These are phyloP conservation scores for Ooceraea biroi DNA, from an alignment of 1,140 invertebrate species.

Conservation along the genomic window DNA sequence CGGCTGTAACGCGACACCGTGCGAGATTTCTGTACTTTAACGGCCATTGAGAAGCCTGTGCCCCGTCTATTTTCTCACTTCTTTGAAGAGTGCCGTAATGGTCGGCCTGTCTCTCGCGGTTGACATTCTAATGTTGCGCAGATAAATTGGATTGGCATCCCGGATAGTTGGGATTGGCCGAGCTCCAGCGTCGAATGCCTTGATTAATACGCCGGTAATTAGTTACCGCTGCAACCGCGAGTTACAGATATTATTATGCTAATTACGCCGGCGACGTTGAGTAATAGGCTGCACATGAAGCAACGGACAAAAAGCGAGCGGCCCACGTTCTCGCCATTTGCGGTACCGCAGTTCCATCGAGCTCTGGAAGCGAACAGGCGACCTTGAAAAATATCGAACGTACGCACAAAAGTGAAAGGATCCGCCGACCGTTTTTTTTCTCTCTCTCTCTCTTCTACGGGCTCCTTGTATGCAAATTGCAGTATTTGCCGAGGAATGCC, in stretches of 20 bases:
- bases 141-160: conserved; percentile 77
- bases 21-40: conserved; percentile 52
- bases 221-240: conserved; percentile 79
- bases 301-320: conserved; percentile 68
- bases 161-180: conserved; percentile 74
- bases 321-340: conserved; percentile 75
- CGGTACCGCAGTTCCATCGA: conserved; percentile 53
- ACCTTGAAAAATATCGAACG: conserved; percentile 66
- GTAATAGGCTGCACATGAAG: conserved; percentile 79
- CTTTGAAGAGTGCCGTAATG: conserved; percentile 71
- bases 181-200: conserved; percentile 75
- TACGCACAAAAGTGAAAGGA: conserved; percentile 61
- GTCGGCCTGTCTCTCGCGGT: conserved; percentile 60
- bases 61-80: conserved; percentile 66
- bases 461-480: conserved; percentile 57
- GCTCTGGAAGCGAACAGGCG: conserved; percentile 47
- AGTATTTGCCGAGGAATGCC: conserved; percentile 50
- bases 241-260: conserved; percentile 81
- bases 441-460: conserved; percentile 15
- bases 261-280: conserved; percentile 79
- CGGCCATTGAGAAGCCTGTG: conserved; percentile 46
- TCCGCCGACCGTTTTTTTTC: conserved; percentile 33
- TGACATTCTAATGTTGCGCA: conserved; percentile 74
- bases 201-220: conserved; percentile 79
- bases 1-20: conserved; percentile 47